Percentiles rank a stretch among this genome's conserved stretches.
phyloP scores from a whole-genome alignment of 2,888 invertebrate species.

The Cactoblastis cactorum region DNA sequence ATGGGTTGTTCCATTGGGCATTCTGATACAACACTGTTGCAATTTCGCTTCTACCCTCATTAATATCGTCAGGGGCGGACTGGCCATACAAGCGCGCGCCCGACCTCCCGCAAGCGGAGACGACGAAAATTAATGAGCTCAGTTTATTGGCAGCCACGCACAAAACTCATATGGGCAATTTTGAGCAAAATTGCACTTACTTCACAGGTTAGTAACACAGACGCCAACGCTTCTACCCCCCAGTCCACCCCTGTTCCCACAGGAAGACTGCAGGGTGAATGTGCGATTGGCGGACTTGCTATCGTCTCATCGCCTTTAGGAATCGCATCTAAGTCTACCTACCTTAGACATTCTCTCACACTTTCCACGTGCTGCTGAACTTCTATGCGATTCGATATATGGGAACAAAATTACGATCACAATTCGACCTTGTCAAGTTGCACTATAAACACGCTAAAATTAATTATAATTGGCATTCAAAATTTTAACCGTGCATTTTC shows the following conservation, averaged over 20 bases:
- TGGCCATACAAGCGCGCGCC: conserved; percentile 80
- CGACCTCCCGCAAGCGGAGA: conserved; percentile 77
- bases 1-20: conserved; percentile 64
- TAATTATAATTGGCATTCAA: conserved; percentile 46
- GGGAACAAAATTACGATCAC: conserved; percentile 44
- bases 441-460: conserved; percentile 41
- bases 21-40: conserved; percentile 71
- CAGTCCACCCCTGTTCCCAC: conserved; percentile 77
- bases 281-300: conserved; percentile 62
- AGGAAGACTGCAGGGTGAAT: conserved; percentile 77
- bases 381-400: conserved; percentile 62
- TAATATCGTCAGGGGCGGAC: conserved; percentile 81
- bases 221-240: conserved; percentile 74
- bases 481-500: conserved; percentile 59
- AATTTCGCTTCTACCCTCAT: conserved; percentile 79
- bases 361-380: conserved; percentile 31
- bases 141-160: conserved; percentile 80
- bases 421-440: conserved; percentile 44
- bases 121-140: conserved; percentile 80
- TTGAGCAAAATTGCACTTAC: conserved; percentile 79
- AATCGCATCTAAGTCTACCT: conserved; percentile 64
- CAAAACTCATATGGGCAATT: conserved; percentile 80
- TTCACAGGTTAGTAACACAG: conserved; percentile 78
- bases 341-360: conserved; percentile 28
- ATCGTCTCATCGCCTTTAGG: conserved; percentile 50